Evolutionary conservation across 2,113 vertebrate species (phyloP), one percentile per base, ranked within the genome.

Genomic region (Ciconia maguari): DNA sequence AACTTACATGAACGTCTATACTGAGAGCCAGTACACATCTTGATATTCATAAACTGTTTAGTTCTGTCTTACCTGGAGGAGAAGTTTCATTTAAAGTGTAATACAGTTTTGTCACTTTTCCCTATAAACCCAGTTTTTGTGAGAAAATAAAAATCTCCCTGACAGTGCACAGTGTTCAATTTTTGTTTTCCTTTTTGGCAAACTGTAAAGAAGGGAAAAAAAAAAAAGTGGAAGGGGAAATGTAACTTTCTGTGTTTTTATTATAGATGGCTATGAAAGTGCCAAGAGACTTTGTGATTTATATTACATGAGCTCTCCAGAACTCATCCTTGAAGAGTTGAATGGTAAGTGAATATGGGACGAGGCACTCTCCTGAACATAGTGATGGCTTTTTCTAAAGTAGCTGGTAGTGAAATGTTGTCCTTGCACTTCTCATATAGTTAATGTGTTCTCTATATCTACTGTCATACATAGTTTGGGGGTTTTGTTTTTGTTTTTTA

Each of bases 251-350:
- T 84, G 27, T 97, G 60, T 87, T 96, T 97, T 95, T 77, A 48
- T 87, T 97, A 34, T 69, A 99, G 99, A 99, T 97, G 99, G 99
- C 49, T 99, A 99, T 93, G 99, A 99, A 98, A 99, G 99, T 93
- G 99, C 99, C 46, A 98, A 99, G 91, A 98, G 97, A 57, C 99
- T 99, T 48, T 99, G 99, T 98, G 99, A 99, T 94, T 98, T 99
- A 14, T 99, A 99, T 98, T 99, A 99, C 94, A 98, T 99, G 98
- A 99, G 98, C 97, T 99, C 98, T 83, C 99, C 99, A 27, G 99
- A 99, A 96, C 97, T 99, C 88, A 80, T 98, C 49, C 98, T 99
- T 95, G 98, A 99, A 94, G 99, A 99, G 97, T 93, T 98, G 88
- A 99, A 99, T 42, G 98, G 99, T 99, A 98, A 98, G 98, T 91